These are phyloP conservation scores for Rhodeus uyekii DNA, from an alignment of 2,797 vertebrate genomes.

Conservation along the genomic window DNA sequence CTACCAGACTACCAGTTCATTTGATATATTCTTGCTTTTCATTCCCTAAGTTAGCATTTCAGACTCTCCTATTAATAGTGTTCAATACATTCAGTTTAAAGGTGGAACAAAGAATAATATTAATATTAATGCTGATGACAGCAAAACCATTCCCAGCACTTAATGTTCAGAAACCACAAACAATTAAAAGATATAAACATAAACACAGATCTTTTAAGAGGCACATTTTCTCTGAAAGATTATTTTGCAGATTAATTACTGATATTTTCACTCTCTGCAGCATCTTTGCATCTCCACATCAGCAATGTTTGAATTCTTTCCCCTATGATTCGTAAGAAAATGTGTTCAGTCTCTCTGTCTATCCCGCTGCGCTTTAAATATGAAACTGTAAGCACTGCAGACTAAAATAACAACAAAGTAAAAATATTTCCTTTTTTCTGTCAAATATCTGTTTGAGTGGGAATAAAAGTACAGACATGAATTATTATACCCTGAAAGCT, in stretches of 20 bases:
- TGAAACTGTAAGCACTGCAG: not conserved
- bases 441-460: not conserved
- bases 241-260: not conserved
- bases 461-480: not conserved
- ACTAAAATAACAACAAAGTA: not conserved
- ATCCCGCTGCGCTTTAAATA: not conserved
- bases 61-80: not conserved
- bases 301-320: not conserved
- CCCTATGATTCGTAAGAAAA: not conserved
- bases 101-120: not conserved
- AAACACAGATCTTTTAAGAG: not conserved
- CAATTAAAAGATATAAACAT: not conserved
- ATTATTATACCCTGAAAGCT: no score
- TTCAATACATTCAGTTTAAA: not conserved
- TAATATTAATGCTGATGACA: not conserved
- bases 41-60: not conserved
- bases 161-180: not conserved
- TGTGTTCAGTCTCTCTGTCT: not conserved
- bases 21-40: not conserved
- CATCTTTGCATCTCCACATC: not conserved
- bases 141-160: not conserved
- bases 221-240: not conserved
- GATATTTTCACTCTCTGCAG: not conserved
- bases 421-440: not conserved
- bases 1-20: not conserved